Evolutionary conservation across 2,888 invertebrate genomes (phyloP).

Genomic region (Andrena camellia): DNA sequence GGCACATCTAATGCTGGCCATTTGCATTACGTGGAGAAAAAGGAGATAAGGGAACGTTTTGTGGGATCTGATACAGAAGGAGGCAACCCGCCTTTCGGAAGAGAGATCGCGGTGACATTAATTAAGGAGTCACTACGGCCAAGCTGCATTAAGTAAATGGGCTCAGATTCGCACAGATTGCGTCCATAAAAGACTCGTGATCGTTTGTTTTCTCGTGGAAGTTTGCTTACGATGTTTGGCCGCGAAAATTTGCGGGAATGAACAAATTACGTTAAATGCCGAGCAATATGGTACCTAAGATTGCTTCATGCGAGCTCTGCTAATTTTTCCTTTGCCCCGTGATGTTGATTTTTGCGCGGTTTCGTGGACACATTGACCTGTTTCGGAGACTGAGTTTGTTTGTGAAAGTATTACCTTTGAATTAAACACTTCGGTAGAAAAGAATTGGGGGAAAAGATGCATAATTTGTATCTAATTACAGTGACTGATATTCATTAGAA

Average conservation of each 20-base stretch:
- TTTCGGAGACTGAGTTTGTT: too few species aligned
- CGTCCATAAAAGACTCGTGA: constrained; percentile 54
- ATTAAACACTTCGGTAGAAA: too few species aligned
- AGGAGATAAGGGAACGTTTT: not conserved
- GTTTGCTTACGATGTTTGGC: constrained; percentile 38
- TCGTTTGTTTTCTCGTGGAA: constrained; percentile 47
- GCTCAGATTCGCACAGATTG: constrained; percentile 49
- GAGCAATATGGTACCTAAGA: not conserved
- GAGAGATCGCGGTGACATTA: constrained; percentile 56
- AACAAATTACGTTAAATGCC: constrained; percentile 52
- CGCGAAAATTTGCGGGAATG: constrained; percentile 41
- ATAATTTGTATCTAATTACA: too few species aligned
- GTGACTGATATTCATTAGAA: too few species aligned
- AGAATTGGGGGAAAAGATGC: too few species aligned
- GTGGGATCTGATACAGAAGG: constrained; percentile 26
- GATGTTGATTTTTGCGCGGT: constrained; percentile 14
- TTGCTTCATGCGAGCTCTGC: not conserved
- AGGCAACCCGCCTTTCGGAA: constrained; percentile 35
- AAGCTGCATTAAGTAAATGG: constrained; percentile 60
- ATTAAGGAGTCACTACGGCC: constrained; percentile 54
- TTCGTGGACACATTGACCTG: not conserved
- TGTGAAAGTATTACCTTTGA: not conserved
- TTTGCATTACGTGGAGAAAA: constrained; percentile 14
- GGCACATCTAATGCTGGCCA: constrained; percentile 1
- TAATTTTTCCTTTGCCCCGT: not conserved